Evolutionary conservation across 2,888 invertebrate genomes (phyloP), one percentile per base, ranked within the genome.

Genomic region (Sinelater perroti): DNA sequence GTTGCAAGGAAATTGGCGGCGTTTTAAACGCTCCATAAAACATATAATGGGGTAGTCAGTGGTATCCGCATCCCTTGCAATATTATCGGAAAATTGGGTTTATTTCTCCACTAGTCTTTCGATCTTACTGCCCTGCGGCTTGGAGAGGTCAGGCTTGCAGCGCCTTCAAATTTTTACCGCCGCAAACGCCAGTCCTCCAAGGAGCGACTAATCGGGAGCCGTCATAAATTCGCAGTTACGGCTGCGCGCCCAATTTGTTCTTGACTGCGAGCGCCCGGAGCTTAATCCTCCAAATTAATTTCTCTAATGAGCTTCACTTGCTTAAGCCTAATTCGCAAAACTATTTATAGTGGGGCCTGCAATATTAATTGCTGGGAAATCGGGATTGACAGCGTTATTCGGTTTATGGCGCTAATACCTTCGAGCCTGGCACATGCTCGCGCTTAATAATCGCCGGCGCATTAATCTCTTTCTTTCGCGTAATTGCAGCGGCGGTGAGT

Each of bases 301-400:
- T 42, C 42, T 42, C 42, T 42, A 42, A 42, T 20, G 42, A 42
- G 42, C 42, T 42, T 42, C 24, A 11, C 26, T 42, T 42, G 42
- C 24, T 24, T 35, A 35, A 35, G 35, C 35, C 35, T 35, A 35
- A 35, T 35, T 35, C 35, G 35, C 35, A 35, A 35, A 35, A 35
- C 35, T 35, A 35, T 35, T 35, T 35, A 35, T 35, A 35, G 35
- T 35, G 6, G 35, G 35, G 35, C 18, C 35, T 16, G 14, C n/a
- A 35, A 35, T 35, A 35, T 35, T 35, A 35, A 35, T 35, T 35
- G 35, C n/a, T 35, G 35, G 35, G 18, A 35, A 35, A 35, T 35
- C 35, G 10, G 35, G 17, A 14, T n/a, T 35, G 35, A 35, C 35
- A 35, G 33, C 11, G 16, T 33, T 33, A 13, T 33, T 17, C 4